Evolutionary conservation across 1,140 invertebrate species (phyloP).

Genomic region (Drosophila nebulosa): DNA sequence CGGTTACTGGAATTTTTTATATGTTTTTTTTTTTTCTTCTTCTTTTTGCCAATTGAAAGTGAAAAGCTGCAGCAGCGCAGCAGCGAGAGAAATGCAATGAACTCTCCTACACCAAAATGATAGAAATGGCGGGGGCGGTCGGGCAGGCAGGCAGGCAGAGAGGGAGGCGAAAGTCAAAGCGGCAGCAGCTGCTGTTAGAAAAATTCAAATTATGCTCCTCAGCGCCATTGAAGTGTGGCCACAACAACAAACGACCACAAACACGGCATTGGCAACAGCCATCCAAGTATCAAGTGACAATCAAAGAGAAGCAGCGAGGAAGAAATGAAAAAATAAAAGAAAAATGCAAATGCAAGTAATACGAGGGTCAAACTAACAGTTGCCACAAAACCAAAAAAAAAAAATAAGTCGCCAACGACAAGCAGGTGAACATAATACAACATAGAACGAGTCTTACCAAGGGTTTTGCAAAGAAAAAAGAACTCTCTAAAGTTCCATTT

Average conservation of each 20-base stretch:
- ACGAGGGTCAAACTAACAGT: not conserved
- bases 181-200: constrained; percentile 46
- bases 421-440: too few relatives aligned
- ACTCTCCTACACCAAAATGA: constrained; percentile 28
- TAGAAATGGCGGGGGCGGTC: not conserved
- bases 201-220: constrained; percentile 56
- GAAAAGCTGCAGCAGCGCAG: constrained; percentile 33
- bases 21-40: not conserved
- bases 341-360: not conserved
- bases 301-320: constrained; percentile 18
- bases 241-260: constrained; percentile 1
- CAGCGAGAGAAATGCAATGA: constrained; percentile 50
- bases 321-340: constrained; percentile 35
- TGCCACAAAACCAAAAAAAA: too few relatives aligned
- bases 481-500: too few relatives aligned
- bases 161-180: constrained; percentile 31
- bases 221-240: constrained; percentile 51
- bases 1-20: constrained; percentile 26
- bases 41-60: constrained; percentile 39
- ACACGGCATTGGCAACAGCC: constrained; percentile 14
- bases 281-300: constrained; percentile 52
- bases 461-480: too few relatives aligned
- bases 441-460: too few relatives aligned
- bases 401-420: too few relatives aligned
- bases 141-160: not conserved